Percentiles rank a stretch among this genome's conserved stretches.
These are phyloP conservation scores for Drosophila yooni DNA, from an alignment of 2,888 invertebrate species.

Conservation along the genomic window DNA sequence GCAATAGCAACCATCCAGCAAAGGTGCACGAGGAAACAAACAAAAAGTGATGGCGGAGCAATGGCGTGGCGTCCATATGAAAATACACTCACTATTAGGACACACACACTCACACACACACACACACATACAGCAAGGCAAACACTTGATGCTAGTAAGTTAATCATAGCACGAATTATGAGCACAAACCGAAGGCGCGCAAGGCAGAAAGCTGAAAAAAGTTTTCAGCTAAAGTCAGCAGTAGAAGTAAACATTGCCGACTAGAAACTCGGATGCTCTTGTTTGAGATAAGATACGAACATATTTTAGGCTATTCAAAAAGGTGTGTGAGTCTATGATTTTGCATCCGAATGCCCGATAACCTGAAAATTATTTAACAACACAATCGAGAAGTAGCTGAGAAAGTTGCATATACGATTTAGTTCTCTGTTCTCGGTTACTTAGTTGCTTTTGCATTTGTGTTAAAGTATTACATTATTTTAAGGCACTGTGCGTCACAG, in stretches of 20 bases:
- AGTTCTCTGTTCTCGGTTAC: background rate
- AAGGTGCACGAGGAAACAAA: constrained; percentile 16
- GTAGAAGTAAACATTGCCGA: constrained; percentile 3
- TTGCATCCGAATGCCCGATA: background rate
- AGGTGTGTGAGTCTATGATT: background rate
- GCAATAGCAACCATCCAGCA: background rate
- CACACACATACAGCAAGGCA: constrained; percentile 1
- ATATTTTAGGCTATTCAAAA: constrained; percentile 17
- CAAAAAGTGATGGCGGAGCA: constrained; percentile 10
- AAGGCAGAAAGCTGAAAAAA: constrained; percentile 15
- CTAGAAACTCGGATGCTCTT: constrained; percentile 18
- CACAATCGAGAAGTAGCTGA: background rate
- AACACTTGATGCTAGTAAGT: constrained; percentile 32
- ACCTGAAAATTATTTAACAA: background rate
- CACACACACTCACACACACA: constrained; percentile 3
- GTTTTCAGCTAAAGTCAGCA: background rate
- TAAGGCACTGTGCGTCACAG: background rate
- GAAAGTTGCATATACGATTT: no score
- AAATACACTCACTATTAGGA: constrained; percentile 6
- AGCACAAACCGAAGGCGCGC: constrained; percentile 13
- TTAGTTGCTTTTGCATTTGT: background rate
- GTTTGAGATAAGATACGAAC: constrained; percentile 10
- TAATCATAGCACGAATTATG: constrained; percentile 40
- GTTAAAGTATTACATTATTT: background rate
- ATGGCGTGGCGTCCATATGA: constrained; percentile 13